Percentiles rank a stretch among this genome's conserved stretches.
Conservation (phyloP, 1,140 invertebrate genomes). For the Meloidogyne exigua region DNA sequence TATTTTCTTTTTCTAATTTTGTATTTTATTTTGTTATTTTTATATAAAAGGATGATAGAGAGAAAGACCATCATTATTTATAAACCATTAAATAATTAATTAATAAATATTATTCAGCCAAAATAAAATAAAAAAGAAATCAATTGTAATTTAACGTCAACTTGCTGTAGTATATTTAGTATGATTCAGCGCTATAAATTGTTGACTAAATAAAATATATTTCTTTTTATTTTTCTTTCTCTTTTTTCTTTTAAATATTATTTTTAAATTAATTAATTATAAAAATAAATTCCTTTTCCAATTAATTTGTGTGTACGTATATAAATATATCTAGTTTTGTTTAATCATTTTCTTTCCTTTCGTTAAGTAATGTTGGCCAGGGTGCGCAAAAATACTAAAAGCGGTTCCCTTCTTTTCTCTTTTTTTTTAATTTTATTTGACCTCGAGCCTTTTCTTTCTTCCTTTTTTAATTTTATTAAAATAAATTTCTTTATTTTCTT, state of each 20-base stretch:
- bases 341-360: not conserved
- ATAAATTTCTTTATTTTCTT: not conserved
- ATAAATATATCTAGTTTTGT: not conserved
- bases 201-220: not conserved
- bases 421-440: not conserved
- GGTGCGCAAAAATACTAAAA: not conserved
- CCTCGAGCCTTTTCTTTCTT: not conserved
- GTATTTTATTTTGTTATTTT: too few relatives aligned
- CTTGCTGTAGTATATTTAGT: not conserved
- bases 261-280: not conserved
- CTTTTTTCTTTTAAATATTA: not conserved
- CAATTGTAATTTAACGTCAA: not conserved
- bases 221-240: not conserved
- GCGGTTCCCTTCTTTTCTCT: too few relatives aligned
- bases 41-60: too few relatives aligned
- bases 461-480: not conserved
- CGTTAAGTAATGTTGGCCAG: not conserved
- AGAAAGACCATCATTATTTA: too few relatives aligned
- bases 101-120: too few relatives aligned
- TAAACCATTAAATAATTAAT: too few relatives aligned
- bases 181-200: not conserved
- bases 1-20: too few relatives aligned
- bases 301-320: not conserved
- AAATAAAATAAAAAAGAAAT: too few relatives aligned
- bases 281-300: constrained; percentile 10